A percentile compares a stretch with the other conserved stretches of the same genome.
phyloP scores from a whole-genome alignment of 2,797 vertebrate genomes.

The Antrozous pallidus region DNA sequence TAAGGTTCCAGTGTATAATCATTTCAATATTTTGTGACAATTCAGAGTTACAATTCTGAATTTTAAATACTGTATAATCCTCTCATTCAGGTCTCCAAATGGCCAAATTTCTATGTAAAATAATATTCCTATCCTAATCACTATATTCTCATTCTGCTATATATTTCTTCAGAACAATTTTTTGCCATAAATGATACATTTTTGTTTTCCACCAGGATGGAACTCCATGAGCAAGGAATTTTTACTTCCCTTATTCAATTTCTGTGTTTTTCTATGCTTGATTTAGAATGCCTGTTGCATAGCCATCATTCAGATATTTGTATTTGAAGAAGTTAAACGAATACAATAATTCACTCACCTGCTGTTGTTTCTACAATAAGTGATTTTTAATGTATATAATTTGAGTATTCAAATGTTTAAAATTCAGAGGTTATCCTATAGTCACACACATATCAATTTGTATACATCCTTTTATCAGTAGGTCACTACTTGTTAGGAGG shows the following conservation, averaged over 20 bases:
- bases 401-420: not conserved
- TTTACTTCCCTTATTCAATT: not conserved
- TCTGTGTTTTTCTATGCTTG: not conserved
- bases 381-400: not conserved
- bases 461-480: not conserved
- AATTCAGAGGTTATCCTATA: not conserved
- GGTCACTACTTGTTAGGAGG: not conserved
- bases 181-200: not conserved
- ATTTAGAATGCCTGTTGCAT: not conserved
- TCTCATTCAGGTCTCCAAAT: conserved; percentile 16
- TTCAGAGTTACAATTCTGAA: conserved; percentile 5
- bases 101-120: not conserved
- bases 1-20: not conserved
- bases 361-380: not conserved
- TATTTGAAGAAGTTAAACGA: conserved; percentile 23
- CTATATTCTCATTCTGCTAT: not conserved
- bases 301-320: not conserved
- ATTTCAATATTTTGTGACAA: conserved; percentile 9
- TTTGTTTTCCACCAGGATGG: not conserved
- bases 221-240: not conserved
- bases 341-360: not conserved
- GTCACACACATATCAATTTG: not conserved
- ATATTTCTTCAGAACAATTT: not conserved
- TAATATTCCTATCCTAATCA: not conserved
- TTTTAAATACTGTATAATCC: not conserved